Conservation (phyloP, 1,140 invertebrate genomes). For the Polyergus mexicanus region DNA sequence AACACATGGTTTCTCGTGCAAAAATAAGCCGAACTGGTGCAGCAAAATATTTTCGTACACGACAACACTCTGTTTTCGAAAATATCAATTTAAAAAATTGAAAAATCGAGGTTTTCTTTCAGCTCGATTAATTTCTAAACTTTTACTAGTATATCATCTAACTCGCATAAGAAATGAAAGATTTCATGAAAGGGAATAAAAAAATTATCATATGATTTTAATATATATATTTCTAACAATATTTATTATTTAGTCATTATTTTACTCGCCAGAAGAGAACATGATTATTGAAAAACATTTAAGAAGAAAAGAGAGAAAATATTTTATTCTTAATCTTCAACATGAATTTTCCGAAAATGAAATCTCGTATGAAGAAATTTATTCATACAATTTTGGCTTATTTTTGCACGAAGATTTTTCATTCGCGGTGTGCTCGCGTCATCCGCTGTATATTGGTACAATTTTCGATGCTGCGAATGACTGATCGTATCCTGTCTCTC, state of each 20-base stretch:
- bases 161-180: not conserved
- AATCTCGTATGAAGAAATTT: not conserved
- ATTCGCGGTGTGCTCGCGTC: not conserved
- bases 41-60: slow-evolving; percentile 1
- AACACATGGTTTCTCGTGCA: not conserved
- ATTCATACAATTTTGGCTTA: not conserved
- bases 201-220: not conserved
- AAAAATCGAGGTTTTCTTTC: not conserved
- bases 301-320: not conserved
- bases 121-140: not conserved
- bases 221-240: not conserved
- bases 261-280: not conserved
- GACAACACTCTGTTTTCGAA: not conserved
- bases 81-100: slow-evolving; percentile 9
- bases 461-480: slow-evolving; percentile 18
- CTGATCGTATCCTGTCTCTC: slow-evolving; percentile 17
- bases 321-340: not conserved
- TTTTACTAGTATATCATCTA: not conserved
- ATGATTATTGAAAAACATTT: not conserved
- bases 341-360: not conserved
- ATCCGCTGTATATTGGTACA: slow-evolving; percentile 1
- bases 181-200: not conserved
- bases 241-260: not conserved
- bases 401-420: not conserved
- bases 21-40: not conserved